Conservation (phyloP, 2,113 vertebrate genomes). For the Hippocampus zosterae region DNA sequence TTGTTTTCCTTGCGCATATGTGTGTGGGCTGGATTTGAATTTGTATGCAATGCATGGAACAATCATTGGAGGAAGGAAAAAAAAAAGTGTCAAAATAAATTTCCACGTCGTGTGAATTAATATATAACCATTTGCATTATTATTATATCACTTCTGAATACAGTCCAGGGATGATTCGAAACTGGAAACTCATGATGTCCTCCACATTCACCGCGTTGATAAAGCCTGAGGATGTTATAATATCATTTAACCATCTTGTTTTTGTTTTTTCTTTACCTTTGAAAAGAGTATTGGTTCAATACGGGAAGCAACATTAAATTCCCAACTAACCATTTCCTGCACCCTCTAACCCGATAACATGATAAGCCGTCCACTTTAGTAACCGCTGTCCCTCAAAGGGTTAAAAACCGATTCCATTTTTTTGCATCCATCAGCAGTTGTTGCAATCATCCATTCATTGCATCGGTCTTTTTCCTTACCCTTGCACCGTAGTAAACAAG, state of each 20-base stretch:
- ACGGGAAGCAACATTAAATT: too few species aligned
- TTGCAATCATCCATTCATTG: constrained; percentile 14
- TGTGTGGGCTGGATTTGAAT: constrained; percentile 2
- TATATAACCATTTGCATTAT: constrained; percentile 4
- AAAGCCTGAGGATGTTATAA: neutral
- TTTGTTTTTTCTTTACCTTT: too few species aligned
- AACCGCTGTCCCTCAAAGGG: too few species aligned
- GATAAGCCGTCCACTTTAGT: too few species aligned
- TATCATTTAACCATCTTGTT: neutral
- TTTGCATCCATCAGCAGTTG: neutral
- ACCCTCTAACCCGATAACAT: too few species aligned
- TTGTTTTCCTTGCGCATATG: neutral
- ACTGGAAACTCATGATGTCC: neutral
- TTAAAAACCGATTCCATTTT: too few species aligned
- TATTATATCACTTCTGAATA: constrained; percentile 3
- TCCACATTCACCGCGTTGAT: too few species aligned
- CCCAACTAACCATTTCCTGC: too few species aligned
- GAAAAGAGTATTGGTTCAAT: too few species aligned
- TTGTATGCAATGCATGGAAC: constrained; percentile 5
- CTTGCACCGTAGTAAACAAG: constrained; percentile 8
- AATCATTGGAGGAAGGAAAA: neutral
- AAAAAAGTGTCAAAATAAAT: constrained; percentile 2
- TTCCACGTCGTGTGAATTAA: neutral
- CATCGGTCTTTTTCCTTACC: neutral
- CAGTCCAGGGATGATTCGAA: neutral